phyloP scores from a whole-genome alignment of 2,888 invertebrate genomes.

The Abrostola triplasia region DNA sequence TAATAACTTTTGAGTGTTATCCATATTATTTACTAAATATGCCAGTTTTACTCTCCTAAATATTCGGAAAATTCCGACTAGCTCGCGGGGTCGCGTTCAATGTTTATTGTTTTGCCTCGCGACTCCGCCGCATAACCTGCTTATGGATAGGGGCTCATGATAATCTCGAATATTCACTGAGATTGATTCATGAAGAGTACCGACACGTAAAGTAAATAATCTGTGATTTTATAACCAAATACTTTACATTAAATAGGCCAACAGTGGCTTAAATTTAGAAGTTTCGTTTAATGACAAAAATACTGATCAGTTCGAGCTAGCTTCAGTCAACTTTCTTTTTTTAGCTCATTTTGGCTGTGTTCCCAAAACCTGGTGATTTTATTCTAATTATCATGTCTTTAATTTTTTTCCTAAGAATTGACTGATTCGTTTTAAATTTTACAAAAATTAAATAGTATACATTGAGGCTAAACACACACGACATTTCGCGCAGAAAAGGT shows the following conservation, averaged over 20 bases:
- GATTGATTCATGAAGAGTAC: no score
- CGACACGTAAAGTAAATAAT: background rate
- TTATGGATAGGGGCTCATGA: no score
- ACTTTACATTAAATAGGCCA: constrained; percentile 25
- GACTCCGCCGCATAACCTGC: no score
- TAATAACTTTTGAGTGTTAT: background rate
- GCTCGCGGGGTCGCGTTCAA: no score
- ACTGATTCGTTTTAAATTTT: background rate
- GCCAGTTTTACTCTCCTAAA: no score
- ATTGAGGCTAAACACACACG: no score
- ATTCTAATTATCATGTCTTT: background rate
- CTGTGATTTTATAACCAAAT: background rate
- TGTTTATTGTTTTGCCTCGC: no score
- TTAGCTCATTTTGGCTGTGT: constrained; percentile 9
- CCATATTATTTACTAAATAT: no score
- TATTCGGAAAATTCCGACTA: no score
- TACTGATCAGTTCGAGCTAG: constrained; percentile 2
- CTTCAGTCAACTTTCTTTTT: background rate
- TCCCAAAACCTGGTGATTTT: constrained; percentile 9
- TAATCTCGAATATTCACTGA: no score
- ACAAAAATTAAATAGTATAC: background rate
- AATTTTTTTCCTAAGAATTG: background rate
- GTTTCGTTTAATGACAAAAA: constrained; percentile 1
- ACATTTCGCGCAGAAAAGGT: no score
- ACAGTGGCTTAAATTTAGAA: background rate